Conservation (phyloP, 23 tunicate genomes). For the Halocynthia roretzi region DNA sequence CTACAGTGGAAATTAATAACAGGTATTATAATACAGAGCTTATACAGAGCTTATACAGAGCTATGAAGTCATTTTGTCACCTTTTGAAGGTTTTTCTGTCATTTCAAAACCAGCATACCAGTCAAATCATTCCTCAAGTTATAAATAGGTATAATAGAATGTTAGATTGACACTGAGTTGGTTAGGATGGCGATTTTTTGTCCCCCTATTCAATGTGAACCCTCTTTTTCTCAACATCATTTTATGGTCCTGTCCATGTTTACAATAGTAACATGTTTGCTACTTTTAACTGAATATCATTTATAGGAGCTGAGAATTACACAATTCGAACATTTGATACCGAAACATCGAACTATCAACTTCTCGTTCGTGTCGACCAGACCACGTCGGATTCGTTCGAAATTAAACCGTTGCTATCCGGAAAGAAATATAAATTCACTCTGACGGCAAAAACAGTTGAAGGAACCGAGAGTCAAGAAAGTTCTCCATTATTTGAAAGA, state of each 20-base stretch:
- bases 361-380: conserved; percentile 19
- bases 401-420: conserved; percentile 7
- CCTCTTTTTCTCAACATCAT: too few relatives aligned
- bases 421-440: conserved; percentile 7
- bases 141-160: too few relatives aligned
- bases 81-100: background rate
- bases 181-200: too few relatives aligned
- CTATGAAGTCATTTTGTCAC: background rate
- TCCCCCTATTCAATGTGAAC: too few relatives aligned
- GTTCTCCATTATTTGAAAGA: conserved; percentile 4
- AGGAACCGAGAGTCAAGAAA: conserved; percentile 20
- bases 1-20: conserved; percentile 9
- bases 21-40: conserved; percentile 1
- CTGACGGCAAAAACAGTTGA: conserved; percentile 11
- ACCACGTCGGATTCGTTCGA: background rate
- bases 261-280: too few relatives aligned
- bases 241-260: too few relatives aligned
- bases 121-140: too few relatives aligned
- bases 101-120: too few relatives aligned
- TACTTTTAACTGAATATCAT: too few relatives aligned
- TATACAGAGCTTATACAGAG: background rate
- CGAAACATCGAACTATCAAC: conserved; percentile 8
- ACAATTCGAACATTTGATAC: conserved; percentile 12
- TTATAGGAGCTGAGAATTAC: conserved; percentile 9
- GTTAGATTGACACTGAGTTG: too few relatives aligned